phyloP scores from a whole-genome alignment of 2,113 vertebrate genomes.

The Hydrolagus affinis region DNA sequence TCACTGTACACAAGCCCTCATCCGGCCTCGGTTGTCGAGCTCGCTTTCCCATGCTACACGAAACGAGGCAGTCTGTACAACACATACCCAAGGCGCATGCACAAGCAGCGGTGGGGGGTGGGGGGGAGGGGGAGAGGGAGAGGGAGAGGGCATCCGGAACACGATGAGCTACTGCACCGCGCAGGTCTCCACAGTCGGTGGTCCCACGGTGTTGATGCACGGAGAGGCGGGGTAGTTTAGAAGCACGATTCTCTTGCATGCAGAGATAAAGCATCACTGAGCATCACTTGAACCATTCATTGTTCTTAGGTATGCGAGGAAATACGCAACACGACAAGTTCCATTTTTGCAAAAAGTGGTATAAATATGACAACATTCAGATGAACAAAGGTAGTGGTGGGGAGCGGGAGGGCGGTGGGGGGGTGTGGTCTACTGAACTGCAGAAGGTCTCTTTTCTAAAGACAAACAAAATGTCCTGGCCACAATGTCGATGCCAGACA shows the following conservation, averaged over 20 bases:
- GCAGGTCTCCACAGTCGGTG: background rate
- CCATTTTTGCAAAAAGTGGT: background rate
- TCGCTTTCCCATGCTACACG: background rate
- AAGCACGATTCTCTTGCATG: slow-evolving; percentile 11
- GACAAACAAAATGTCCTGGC: background rate
- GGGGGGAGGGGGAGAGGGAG: too few species aligned
- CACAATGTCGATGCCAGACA: slow-evolving; percentile 25
- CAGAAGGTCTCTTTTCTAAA: slow-evolving; percentile 19
- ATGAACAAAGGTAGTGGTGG: background rate
- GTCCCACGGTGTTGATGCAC: background rate
- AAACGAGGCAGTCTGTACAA: slow-evolving; percentile 15
- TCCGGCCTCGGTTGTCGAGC: background rate
- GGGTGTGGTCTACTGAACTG: background rate
- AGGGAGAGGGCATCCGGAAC: background rate
- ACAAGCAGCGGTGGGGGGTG: background rate
- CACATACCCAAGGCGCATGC: slow-evolving; percentile 4
- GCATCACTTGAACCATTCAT: background rate
- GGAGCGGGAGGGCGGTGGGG: too few species aligned
- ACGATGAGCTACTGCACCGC: slow-evolving; percentile 9
- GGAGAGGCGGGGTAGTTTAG: background rate
- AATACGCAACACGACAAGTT: background rate
- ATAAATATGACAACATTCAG: slow-evolving; percentile 6
- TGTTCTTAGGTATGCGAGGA: background rate
- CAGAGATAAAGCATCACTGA: background rate
- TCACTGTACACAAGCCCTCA: slow-evolving; percentile 11